Evolutionary conservation across 1,140 invertebrate species (phyloP).

Genomic region (Drosophila simulans): DNA sequence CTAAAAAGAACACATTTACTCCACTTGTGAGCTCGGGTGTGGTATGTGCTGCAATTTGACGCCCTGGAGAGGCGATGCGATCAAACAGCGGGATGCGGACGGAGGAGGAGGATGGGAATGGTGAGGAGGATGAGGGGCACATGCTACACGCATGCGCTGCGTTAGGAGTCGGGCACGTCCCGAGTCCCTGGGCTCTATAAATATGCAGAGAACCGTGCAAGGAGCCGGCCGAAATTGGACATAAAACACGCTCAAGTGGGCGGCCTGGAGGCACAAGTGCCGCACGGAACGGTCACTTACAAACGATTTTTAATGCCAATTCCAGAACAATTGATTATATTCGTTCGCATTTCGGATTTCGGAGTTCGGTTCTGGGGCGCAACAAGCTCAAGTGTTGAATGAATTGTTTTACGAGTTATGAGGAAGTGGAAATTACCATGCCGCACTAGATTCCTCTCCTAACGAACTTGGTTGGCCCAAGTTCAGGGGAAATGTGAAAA

Average conservation of each 20-base stretch:
- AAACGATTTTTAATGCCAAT: constrained; percentile 80
- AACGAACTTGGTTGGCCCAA: neutral
- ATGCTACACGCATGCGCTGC: constrained; percentile 81
- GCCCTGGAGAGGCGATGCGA: constrained; percentile 42
- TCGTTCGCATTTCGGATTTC: constrained; percentile 39
- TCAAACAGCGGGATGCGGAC: constrained; percentile 51
- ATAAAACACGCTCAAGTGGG: constrained; percentile 82
- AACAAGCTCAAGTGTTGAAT: constrained; percentile 52
- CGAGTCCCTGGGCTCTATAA: constrained; percentile 67
- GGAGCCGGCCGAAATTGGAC: constrained; percentile 74
- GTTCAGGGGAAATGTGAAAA: constrained; percentile 5
- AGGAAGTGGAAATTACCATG: constrained; percentile 57
- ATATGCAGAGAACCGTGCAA: constrained; percentile 72
- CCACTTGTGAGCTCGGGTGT: constrained; percentile 30
- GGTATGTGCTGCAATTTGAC: constrained; percentile 66
- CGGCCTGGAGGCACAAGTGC: constrained; percentile 67
- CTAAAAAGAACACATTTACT: constrained; percentile 44
- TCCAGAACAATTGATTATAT: constrained; percentile 73
- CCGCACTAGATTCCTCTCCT: constrained; percentile 7
- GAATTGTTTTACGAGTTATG: constrained; percentile 80
- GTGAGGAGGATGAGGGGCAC: constrained; percentile 48
- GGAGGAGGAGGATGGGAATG: no score
- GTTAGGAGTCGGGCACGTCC: constrained; percentile 58
- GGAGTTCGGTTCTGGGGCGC: constrained; percentile 20
- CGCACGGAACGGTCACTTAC: constrained; percentile 76